Percentiles rank a stretch among this genome's conserved stretches.
phyloP scores from a whole-genome alignment of 2,113 vertebrate species.

The Nasalis larvatus region DNA sequence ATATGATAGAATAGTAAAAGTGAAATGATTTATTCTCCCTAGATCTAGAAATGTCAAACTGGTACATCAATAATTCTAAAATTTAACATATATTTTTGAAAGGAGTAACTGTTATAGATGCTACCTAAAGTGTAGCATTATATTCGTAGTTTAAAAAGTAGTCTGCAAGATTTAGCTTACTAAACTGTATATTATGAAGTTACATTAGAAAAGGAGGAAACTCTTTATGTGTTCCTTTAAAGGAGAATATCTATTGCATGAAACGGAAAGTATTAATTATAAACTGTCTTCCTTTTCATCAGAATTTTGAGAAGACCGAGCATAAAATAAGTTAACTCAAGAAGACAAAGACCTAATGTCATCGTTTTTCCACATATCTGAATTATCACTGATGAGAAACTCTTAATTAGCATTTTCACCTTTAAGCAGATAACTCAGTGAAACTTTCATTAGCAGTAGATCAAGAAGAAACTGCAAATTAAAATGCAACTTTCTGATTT shows the following conservation, averaged over 20 bases:
- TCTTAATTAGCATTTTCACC: slow-evolving; percentile 83
- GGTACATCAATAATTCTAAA: neutral
- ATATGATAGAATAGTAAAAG: neutral
- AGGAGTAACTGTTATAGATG: neutral
- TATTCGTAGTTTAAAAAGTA: neutral
- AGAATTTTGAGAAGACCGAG: slow-evolving; percentile 58
- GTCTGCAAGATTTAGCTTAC: neutral
- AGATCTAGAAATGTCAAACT: neutral
- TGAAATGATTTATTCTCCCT: neutral
- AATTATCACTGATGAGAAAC: slow-evolving; percentile 76
- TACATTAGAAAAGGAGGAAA: neutral
- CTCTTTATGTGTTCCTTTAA: neutral
- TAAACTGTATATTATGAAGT: neutral
- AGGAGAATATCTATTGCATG: neutral
- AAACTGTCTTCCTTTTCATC: slow-evolving; percentile 19
- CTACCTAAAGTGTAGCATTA: neutral
- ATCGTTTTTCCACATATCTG: slow-evolving; percentile 72
- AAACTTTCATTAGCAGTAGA: slow-evolving; percentile 77
- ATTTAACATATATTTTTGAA: neutral
- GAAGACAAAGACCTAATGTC: slow-evolving; percentile 70
- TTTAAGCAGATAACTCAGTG: slow-evolving; percentile 80
- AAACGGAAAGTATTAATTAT: neutral
- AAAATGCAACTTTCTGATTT: slow-evolving; percentile 60
- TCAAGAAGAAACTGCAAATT: slow-evolving; percentile 61
- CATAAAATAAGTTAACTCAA: slow-evolving; percentile 47